Evolutionary conservation across 2,888 invertebrate species (phyloP).

Genomic region (Lithophane socia): DNA sequence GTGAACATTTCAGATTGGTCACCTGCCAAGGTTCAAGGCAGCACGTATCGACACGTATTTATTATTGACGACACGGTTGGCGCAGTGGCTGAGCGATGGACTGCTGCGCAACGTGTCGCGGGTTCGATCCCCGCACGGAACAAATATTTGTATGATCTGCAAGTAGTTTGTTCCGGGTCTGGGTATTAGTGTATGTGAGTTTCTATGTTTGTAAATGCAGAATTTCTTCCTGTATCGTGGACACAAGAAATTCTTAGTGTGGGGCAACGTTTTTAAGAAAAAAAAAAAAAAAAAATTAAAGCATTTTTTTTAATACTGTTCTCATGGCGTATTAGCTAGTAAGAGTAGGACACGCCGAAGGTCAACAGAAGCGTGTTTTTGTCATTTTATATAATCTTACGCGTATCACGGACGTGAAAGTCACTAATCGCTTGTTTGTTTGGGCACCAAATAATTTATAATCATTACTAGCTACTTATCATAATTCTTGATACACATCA

Average conservation of each 20-base stretch:
- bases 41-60: neutral
- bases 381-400: neutral
- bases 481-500: conserved; percentile 1
- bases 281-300: too few species aligned
- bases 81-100: too few species aligned
- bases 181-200: too few species aligned
- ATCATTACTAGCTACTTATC: neutral
- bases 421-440: conserved; percentile 23
- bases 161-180: too few species aligned
- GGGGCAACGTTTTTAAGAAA: too few species aligned
- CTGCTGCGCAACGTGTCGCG: too few species aligned
- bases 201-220: too few species aligned
- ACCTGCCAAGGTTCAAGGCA: neutral
- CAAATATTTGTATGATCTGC: too few species aligned
- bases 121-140: too few species aligned
- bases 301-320: neutral
- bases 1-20: neutral
- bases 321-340: neutral
- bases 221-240: too few species aligned
- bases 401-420: conserved; percentile 7
- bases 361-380: neutral
- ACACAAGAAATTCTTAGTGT: too few species aligned
- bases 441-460: neutral
- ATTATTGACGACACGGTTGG: too few species aligned
- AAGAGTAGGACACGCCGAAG: neutral